Percentiles rank a stretch among this genome's conserved stretches.
These are phyloP conservation scores for Gallinago solitaria DNA, from an alignment of 2,797 vertebrate genomes.

Conservation along the genomic window DNA sequence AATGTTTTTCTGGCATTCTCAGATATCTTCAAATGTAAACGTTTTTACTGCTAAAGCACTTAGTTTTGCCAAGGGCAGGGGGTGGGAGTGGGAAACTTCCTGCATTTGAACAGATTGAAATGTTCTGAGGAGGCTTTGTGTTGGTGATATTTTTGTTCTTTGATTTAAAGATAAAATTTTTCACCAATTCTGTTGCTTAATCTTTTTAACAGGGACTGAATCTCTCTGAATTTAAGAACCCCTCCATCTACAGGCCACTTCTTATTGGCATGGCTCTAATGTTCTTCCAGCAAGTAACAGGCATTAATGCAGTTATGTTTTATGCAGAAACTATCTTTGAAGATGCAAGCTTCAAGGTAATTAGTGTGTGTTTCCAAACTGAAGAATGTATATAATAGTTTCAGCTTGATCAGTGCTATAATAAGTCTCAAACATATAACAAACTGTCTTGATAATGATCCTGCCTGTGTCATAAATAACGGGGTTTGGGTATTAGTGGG, in stretches of 20 bases:
- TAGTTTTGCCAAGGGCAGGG: neutral
- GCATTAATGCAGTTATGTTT: constrained; percentile 96
- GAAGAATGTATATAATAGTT: neutral
- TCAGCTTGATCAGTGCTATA: neutral
- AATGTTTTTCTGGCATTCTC: neutral
- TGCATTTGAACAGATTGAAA: neutral
- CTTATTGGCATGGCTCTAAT: constrained; percentile 85
- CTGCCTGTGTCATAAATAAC: neutral
- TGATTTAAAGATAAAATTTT: neutral
- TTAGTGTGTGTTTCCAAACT: neutral
- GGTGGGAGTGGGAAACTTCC: neutral
- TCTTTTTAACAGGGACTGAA: constrained; percentile 77
- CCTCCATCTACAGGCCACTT: constrained; percentile 88
- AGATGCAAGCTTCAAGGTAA: constrained; percentile 88
- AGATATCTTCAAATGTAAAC: neutral
- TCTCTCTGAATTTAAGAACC: constrained; percentile 80
- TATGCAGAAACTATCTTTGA: constrained; percentile 91
- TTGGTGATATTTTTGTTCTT: neutral
- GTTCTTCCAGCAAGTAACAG: constrained; percentile 91
- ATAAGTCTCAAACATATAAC: neutral
- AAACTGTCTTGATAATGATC: neutral
- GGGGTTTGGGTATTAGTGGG: neutral
- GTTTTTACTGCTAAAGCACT: neutral
- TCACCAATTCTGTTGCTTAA: neutral
- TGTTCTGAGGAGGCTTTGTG: neutral